Base-by-base conservation (phyloP, 2,888 invertebrate species). In the Cyclophora punctaria region DNA sequence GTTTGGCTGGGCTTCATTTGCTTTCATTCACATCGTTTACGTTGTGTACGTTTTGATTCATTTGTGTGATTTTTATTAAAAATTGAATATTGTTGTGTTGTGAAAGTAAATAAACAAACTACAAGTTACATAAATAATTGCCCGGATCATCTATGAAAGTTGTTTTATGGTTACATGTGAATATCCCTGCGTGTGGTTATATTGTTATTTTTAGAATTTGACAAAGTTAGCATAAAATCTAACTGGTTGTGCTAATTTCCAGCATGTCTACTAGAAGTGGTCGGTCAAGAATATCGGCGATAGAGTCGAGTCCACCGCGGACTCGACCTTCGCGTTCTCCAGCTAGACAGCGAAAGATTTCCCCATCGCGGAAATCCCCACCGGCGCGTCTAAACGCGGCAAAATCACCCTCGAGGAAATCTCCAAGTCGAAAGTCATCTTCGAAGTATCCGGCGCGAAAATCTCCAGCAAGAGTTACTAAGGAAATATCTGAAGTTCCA, bases 331-430 rank as follows among this genome's bases (percentile, higher is more conserved):
- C 82, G 53, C 77, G 88, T 49, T 88, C 89, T 70, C 87, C 89
- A 67, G 84, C 80, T 57, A 79, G 87, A 73, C 69, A 67, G 35
- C 73, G 81, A 47, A 85, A 83, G 78, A 78, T 67, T 71, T 85
- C 85, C 3, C 77, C 75, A 48, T 58, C 69, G 35, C 67, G 69
- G 46, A 82, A 79, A 72, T 77, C 65, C 58, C 76, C 83, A 40
- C 76, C 83, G 56, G 76, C 74, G 53, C 78, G 79, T 45, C 69
- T 51, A 53, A 50, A 85, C 41, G 75, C 81, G 20, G 83, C 89
- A 3, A 90, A 90, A 62, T 90, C 90, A 34, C 90, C 90, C 7
- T 73, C 86, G 6, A 77, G 89, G 46, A 90, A 89, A 53, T 90
- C 90, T 5, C 89, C 90, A 3, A 79, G 81, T 55, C 78, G 86